Conservation (phyloP, 2,113 vertebrate species). For the Tamias sibiricus region DNA sequence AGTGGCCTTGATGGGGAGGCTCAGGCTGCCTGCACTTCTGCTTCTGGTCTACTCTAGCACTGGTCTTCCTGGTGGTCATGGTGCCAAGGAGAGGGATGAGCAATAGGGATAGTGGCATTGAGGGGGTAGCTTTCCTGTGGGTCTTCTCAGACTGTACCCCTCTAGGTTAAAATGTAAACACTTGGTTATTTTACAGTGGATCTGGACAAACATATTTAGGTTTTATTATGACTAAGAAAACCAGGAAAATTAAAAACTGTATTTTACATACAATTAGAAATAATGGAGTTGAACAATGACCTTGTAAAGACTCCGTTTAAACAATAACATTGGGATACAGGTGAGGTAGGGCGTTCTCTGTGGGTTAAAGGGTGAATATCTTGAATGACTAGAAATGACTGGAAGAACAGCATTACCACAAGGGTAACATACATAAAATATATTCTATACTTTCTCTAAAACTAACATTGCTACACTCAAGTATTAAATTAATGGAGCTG, state of each 20-base stretch:
- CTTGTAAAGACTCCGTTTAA: not conserved
- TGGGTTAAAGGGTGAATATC: not conserved
- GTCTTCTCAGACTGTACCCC: not conserved
- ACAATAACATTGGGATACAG: not conserved
- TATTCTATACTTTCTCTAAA: not conserved
- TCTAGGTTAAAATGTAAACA: not conserved
- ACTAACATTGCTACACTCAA: not conserved
- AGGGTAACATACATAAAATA: not conserved
- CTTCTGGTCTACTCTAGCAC: not conserved
- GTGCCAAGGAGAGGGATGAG: not conserved
- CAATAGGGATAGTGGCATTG: not conserved
- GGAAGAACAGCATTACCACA: constrained; percentile 9
- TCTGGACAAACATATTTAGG: not conserved
- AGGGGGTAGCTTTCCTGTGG: not conserved
- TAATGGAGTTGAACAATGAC: not conserved
- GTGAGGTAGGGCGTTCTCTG: not conserved
- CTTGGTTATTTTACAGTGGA: constrained; percentile 15
- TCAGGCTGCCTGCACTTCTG: not conserved
- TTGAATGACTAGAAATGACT: not conserved
- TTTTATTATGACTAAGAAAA: not conserved
- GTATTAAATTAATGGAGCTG: not conserved
- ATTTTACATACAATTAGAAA: not conserved
- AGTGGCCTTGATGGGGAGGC: not conserved
- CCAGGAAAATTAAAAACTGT: constrained; percentile 20
- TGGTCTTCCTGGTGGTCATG: not conserved